phyloP scores from a whole-genome alignment of 2,113 vertebrate genomes.

The Nanorana parkeri region DNA sequence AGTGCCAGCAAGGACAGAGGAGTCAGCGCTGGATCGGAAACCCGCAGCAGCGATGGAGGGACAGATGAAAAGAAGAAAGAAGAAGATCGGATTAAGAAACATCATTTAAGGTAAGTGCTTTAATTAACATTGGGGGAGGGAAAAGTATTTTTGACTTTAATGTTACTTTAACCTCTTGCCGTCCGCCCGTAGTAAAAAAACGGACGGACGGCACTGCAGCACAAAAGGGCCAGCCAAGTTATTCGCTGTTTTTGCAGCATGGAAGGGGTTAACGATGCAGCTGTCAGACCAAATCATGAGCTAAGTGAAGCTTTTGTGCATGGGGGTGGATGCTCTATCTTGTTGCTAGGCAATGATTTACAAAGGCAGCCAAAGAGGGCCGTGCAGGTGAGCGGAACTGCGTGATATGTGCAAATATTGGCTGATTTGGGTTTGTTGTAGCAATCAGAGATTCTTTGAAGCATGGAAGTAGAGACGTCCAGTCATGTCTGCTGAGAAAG shows the following conservation, averaged over 20 bases:
- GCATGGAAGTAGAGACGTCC: constrained; percentile 31
- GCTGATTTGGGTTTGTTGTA: constrained; percentile 39
- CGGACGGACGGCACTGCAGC: too few species aligned
- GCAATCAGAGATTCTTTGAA: constrained; percentile 39
- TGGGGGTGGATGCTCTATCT: constrained; percentile 69
- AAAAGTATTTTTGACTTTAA: too few species aligned
- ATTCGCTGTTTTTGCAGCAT: background rate
- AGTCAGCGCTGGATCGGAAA: too few species aligned
- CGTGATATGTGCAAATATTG: constrained; percentile 52
- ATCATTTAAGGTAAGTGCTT: too few species aligned
- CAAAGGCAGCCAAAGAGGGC: constrained; percentile 68
- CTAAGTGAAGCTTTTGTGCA: constrained; percentile 75
- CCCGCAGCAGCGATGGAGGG: too few species aligned
- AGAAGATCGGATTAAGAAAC: too few species aligned
- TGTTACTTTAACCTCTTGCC: too few species aligned
- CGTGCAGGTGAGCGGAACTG: constrained; percentile 48
- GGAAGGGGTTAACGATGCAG: constrained; percentile 62
- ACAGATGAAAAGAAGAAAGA: too few species aligned
- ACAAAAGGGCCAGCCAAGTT: background rate
- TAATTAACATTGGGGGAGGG: too few species aligned
- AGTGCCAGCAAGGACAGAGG: too few species aligned
- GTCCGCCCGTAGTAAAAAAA: too few species aligned
- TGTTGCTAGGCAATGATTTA: constrained; percentile 79
- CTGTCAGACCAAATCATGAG: constrained; percentile 67
- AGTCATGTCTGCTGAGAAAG: constrained; percentile 4